Evolutionary conservation across 2,113 vertebrate genomes (phyloP).

Genomic region (Gymnobelideus leadbeateri): DNA sequence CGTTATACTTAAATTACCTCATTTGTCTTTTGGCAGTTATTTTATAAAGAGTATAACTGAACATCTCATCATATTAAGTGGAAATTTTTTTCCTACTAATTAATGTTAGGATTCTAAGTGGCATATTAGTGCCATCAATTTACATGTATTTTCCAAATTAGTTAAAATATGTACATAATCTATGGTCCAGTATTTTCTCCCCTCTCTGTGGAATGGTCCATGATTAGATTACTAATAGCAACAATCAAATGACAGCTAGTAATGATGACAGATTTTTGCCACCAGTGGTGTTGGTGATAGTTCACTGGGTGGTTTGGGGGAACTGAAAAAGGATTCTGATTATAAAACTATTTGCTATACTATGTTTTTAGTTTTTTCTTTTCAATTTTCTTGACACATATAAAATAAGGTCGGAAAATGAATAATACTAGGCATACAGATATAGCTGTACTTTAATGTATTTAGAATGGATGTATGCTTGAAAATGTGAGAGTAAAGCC

Average conservation of each 20-base stretch:
- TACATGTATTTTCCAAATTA: neutral
- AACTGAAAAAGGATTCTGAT: neutral
- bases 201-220: neutral
- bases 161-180: neutral
- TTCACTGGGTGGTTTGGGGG: neutral
- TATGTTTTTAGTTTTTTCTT: slow-evolving; percentile 41
- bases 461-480: slow-evolving; percentile 48
- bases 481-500: slow-evolving; percentile 49
- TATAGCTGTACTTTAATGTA: slow-evolving; percentile 48
- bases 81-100: slow-evolving; percentile 19
- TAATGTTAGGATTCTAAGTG: slow-evolving; percentile 21
- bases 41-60: slow-evolving; percentile 19
- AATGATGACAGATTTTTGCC: slow-evolving; percentile 8
- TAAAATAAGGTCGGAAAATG: slow-evolving; percentile 47
- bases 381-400: slow-evolving; percentile 37
- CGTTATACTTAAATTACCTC: slow-evolving; percentile 5
- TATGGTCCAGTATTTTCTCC: neutral
- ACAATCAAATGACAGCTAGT: slow-evolving; percentile 9
- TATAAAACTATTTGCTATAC: slow-evolving; percentile 17
- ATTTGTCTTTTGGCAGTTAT: neutral
- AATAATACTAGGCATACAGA: slow-evolving; percentile 39
- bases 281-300: neutral
- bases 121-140: neutral
- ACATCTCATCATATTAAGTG: slow-evolving; percentile 18
- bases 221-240: neutral